phyloP scores from a whole-genome alignment of 2,797 vertebrate genomes.

The Diplodus puntazzo region DNA sequence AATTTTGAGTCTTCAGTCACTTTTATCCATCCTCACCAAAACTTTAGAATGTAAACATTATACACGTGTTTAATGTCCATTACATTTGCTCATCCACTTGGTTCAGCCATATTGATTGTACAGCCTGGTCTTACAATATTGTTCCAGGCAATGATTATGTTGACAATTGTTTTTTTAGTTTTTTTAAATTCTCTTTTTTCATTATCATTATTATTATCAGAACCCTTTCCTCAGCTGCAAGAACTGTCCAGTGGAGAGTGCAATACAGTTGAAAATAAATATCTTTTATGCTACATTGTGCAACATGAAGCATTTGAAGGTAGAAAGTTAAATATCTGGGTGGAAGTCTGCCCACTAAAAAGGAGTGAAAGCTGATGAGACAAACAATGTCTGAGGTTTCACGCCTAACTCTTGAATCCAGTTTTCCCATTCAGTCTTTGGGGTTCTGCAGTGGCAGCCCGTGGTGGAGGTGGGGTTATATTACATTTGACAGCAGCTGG shows the following conservation, averaged over 20 bases:
- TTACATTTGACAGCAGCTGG: constrained; percentile 85
- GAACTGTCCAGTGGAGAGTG: neutral
- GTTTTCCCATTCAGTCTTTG: constrained; percentile 57
- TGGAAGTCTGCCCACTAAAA: constrained; percentile 25
- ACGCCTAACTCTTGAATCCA: constrained; percentile 33
- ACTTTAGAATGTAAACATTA: no score
- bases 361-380: constrained; percentile 1
- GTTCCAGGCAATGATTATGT: no score
- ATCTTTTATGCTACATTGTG: neutral
- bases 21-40: no score
- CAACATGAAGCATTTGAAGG: neutral
- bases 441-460: constrained; percentile 41
- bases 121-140: no score
- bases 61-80: no score
- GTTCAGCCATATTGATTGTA: no score
- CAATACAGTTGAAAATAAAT: neutral
- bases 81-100: no score
- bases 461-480: constrained; percentile 73
- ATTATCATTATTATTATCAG: no score
- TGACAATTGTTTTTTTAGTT: no score
- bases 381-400: constrained; percentile 49
- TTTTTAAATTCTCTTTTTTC: no score
- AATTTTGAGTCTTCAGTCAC: no score
- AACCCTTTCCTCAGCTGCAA: no score
- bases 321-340: neutral